Percentiles rank a stretch among this genome's conserved stretches.
Conservation (phyloP, 2,113 vertebrate species). For the Chaetodon auriga region DNA sequence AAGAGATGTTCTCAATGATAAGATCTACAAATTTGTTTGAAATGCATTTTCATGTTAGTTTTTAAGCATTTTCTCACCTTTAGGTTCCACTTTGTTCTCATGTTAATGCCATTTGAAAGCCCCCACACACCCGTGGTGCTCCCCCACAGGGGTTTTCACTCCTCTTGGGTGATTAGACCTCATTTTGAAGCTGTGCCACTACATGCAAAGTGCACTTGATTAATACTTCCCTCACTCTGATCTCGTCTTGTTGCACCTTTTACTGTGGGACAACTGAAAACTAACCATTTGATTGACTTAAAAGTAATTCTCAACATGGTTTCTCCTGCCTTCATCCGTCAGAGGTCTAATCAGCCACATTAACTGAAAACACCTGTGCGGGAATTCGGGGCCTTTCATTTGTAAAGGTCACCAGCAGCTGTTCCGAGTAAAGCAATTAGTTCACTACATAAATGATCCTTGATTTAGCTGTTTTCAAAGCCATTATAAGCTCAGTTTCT, state of each 20-base stretch:
- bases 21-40: neutral
- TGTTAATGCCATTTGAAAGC: neutral
- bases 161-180: neutral
- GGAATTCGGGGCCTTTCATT: neutral
- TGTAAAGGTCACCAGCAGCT: conserved; percentile 25
- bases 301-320: neutral
- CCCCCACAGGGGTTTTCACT: neutral
- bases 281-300: no score
- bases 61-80: neutral
- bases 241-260: no score
- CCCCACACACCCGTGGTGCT: neutral
- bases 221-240: no score
- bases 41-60: neutral
- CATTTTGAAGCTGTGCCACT: neutral
- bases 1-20: neutral
- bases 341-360: conserved; percentile 12
- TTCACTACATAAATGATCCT: neutral
- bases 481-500: neutral
- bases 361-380: conserved; percentile 28
- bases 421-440: conserved; percentile 21
- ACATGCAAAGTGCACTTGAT: neutral
- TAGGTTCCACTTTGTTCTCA: neutral
- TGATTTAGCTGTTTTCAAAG: neutral
- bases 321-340: neutral
- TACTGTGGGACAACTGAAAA: no score